Evolutionary conservation across 2,113 vertebrate species (phyloP), one percentile per base, ranked within the genome.

Genomic region (Colius striatus): DNA sequence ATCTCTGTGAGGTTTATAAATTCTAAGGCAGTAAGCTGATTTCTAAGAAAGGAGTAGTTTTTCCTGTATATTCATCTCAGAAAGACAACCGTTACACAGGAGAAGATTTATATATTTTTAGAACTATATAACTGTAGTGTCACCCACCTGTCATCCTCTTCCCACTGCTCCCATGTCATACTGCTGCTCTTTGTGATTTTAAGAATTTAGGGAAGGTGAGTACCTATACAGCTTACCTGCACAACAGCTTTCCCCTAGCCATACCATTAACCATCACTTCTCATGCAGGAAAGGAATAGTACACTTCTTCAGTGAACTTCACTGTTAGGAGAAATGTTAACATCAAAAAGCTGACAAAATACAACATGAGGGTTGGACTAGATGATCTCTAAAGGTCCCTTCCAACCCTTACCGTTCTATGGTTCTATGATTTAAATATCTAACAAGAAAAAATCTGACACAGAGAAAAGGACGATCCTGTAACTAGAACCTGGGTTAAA

Each of bases 161-260:
- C 7, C 15, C 13, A 13, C 2, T 0, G 0, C 5, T 17, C 30
- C 50, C 54, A 73, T 16, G 10, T 23, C 60, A 16, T 27, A 61
- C 25, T 63, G 22, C 50, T 80, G 60, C 65, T 81, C 30, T 66
- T 41, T 53, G 2, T 7, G 45, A 47, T 65, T 67, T 67, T 32
- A 84, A 30, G 34, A 51, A 61, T 45, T 77, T 23, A 54, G 57
- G 10, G 48, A 53, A 73, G 43, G 17, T 41, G 13, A 76, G 29
- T 18, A 47, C 16, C 25, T 29, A 10, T 3, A 51, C 12, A 43
- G 53, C 16, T 62, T 26, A 70, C 12, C 54, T 55, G 38, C 38
- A 63, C 19, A 50, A 36, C n/a, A 71, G 25, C 19, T 41, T 54
- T 34, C 13, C 36, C 19, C 43, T 20, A 80, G 61, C 16, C 57